Evolutionary conservation across 2,797 vertebrate genomes (phyloP), one percentile per base, ranked within the genome.

Genomic region (Botia kubotai): DNA sequence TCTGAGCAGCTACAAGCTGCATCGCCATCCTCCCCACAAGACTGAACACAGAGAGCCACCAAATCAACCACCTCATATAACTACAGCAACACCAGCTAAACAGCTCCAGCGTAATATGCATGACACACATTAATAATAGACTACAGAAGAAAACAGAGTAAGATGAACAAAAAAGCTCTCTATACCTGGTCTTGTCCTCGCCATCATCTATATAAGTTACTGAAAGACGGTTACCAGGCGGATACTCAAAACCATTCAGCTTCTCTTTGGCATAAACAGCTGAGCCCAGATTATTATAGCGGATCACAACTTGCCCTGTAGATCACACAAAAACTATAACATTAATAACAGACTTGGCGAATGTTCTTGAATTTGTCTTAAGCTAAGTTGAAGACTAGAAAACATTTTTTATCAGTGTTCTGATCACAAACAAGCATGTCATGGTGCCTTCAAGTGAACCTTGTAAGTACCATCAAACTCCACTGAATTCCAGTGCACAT

Each of bases 221-320:
- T 2, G 88, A 93, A 60, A 99, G 92, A 21, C 96, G 92, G 90
- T 98, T 98, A 60, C 97, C 97, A 57, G 96, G 96, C 17, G 97
- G 98, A 86, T 96, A 98, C 81, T 99, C 97, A 88, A 99, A 98
- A 1, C 97, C 96, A 0, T 97, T 95, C 17, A 99, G 90, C 82
- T 98, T 99, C 81, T 96, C 95, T 83, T 96, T 97, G 86, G 98
- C 98, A 73, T 98, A 99, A 82, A 99, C 92, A 0, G 98, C 95
- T n/a, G 97, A 98, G 0, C 97, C 97, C 6, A 94, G 86, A 66
- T 96, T 98, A 85, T 92, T 97, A 91, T 98, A 99, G 62, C 97
- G 97, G 90, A 99, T 95, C 91, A 98, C 82, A 71, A 95, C 95
- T 0, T 97, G 95, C 68, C 96, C 98, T 98, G 91, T 43, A 17